Percentiles rank a stretch among this genome's conserved stretches.
Conservation (phyloP, 2,888 invertebrate genomes). For the Pterostichus madidus region DNA sequence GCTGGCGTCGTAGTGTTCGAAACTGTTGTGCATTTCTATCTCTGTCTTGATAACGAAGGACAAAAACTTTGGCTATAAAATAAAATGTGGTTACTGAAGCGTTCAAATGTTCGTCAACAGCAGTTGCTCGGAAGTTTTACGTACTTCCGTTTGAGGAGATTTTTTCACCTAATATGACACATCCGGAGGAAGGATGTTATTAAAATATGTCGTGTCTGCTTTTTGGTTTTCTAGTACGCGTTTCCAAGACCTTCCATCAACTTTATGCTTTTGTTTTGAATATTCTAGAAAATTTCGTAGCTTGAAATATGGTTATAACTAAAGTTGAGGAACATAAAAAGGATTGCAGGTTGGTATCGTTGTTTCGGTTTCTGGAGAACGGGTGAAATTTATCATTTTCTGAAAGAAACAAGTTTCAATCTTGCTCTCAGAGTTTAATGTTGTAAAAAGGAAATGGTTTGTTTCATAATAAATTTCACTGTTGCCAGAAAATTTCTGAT, state of each 20-base stretch:
- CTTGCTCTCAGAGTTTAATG: slow-evolving; percentile 56
- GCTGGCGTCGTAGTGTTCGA: slow-evolving; percentile 19
- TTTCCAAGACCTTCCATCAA: slow-evolving; percentile 56
- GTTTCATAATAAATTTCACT: slow-evolving; percentile 46
- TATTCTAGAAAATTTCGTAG: slow-evolving; percentile 64
- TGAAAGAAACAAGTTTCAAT: slow-evolving; percentile 60
- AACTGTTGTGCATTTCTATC: slow-evolving; percentile 51
- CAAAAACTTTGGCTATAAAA: slow-evolving; percentile 73
- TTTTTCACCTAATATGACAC: slow-evolving; percentile 58
- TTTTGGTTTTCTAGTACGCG: slow-evolving; percentile 60
- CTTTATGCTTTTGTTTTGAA: slow-evolving; percentile 67
- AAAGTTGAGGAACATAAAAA: slow-evolving; percentile 61
- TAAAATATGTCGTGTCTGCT: slow-evolving; percentile 64
- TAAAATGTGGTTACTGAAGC: slow-evolving; percentile 74
- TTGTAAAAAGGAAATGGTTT: slow-evolving; percentile 48
- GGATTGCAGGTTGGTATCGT: slow-evolving; percentile 59
- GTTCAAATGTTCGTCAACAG: slow-evolving; percentile 74
- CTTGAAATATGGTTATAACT: slow-evolving; percentile 65
- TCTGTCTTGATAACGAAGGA: slow-evolving; percentile 53
- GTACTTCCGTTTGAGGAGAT: slow-evolving; percentile 70
- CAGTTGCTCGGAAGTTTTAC: slow-evolving; percentile 72
- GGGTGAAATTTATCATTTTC: slow-evolving; percentile 55
- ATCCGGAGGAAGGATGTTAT: slow-evolving; percentile 60
- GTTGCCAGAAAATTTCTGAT: slow-evolving; percentile 28
- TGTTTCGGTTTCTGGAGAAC: slow-evolving; percentile 36